Percentiles rank a stretch among this genome's conserved stretches.
These are phyloP conservation scores for Chrosomus eos DNA, from an alignment of 2,797 vertebrate genomes.

Conservation along the genomic window DNA sequence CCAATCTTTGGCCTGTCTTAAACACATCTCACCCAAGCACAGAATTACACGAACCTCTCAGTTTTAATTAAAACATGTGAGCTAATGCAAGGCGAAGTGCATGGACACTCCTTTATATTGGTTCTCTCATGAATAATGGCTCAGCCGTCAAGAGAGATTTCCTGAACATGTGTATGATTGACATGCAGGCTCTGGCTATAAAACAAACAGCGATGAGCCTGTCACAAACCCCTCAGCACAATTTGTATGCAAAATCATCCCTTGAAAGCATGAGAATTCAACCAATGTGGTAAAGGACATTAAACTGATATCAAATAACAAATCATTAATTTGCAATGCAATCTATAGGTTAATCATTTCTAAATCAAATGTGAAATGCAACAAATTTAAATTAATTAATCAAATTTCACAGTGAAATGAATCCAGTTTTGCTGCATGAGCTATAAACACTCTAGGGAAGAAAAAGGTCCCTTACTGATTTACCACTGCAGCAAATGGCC, in stretches of 20 bases:
- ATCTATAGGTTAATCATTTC: not conserved
- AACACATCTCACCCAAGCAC: conserved; percentile 23
- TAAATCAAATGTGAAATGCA: not conserved
- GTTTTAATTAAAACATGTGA: conserved; percentile 69
- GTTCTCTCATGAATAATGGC: conserved; percentile 71
- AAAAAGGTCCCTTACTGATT: not conserved
- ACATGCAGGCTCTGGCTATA: conserved; percentile 7
- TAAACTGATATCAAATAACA: not conserved
- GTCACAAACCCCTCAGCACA: not conserved
- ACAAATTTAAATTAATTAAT: not conserved
- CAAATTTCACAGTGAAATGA: conserved; percentile 12
- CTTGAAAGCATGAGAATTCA: not conserved
- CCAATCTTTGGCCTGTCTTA: conserved; percentile 49
- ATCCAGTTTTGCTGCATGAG: not conserved
- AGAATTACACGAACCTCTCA: conserved; percentile 50
- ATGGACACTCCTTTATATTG: conserved; percentile 64
- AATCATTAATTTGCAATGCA: not conserved
- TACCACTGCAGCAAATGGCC: conserved; percentile 10
- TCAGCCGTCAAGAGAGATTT: conserved; percentile 60
- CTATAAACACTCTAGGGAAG: not conserved
- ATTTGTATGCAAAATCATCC: conserved; percentile 9
- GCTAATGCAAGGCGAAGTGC: conserved; percentile 64
- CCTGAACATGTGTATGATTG: conserved; percentile 40
- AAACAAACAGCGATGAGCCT: conserved; percentile 6
- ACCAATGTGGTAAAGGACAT: not conserved